Evolutionary conservation across 2,888 invertebrate species (phyloP), one percentile per base, ranked within the genome.

Genomic region (Antitype chi): DNA sequence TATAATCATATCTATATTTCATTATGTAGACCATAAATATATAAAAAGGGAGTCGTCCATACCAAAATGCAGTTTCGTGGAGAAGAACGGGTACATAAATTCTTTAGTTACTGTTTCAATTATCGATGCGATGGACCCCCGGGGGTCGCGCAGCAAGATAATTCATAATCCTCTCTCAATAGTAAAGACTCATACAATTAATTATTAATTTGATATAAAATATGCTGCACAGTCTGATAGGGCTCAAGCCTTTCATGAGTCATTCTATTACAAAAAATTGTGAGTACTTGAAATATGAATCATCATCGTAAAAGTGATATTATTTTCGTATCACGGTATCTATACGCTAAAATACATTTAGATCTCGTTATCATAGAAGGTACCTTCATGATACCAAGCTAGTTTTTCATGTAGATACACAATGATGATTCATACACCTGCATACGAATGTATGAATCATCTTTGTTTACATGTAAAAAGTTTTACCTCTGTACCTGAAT

Each of bases 261-360:
- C 76, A 79, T 53, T 6, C 25, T 23, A 25, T 60, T 7, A 25
- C 64, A 74, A 74, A 63, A 52, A 4, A 9, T 11, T 1, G 17
- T 25, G 47, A 28, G 49, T 38, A 55, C 70, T 53, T 53, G 15
- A 74, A 52, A 28, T 11, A 17, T 82, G 76, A 82, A 47, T 80
- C 68, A 80, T 38, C 20, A 53, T n/a, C n/a, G 76, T 81, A 82
- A 75, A 59, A 78, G 64, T 82, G 25, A 68, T 52, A 82, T 57
- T 57, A 53, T 23, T 52, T 59, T 64, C 32, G n/a, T 82, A 68
- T 57, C 74, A 23, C n/a, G 57, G 47, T 81, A 81, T 64, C 55
- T 32, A 20, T 66, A 49, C 32, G 53, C 53, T 60, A 59, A 53
- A 73, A 57, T 43, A 68, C 67, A 59, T 82, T 68, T 75, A 68